Evolutionary conservation across 1,140 invertebrate species (phyloP).

Genomic region (Eufriesea mexicana): DNA sequence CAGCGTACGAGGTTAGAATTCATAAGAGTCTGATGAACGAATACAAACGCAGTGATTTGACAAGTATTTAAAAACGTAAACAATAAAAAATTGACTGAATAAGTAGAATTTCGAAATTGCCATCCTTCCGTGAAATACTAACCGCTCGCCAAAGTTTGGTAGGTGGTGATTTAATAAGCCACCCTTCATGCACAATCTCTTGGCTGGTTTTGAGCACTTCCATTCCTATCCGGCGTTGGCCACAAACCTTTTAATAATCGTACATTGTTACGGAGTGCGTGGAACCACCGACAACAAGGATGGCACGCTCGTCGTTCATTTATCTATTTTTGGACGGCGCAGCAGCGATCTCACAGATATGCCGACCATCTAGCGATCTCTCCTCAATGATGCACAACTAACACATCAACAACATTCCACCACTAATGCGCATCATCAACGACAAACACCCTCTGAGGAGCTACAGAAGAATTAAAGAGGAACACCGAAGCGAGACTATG

Average conservation of each 20-base stretch:
- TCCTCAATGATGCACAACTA: constrained; percentile 26
- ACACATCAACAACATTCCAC: constrained; percentile 26
- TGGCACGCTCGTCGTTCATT: constrained; percentile 61
- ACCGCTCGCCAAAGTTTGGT: constrained; percentile 95
- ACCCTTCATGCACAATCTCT: constrained; percentile 91
- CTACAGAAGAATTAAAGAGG: constrained; percentile 34
- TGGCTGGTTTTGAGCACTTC: constrained; percentile 78
- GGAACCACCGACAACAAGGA: constrained; percentile 60
- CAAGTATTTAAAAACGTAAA: constrained; percentile 48
- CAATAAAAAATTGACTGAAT: constrained; percentile 15
- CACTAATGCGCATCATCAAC: constrained; percentile 15
- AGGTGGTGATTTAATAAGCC: constrained; percentile 96
- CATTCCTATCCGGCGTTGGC: constrained; percentile 52
- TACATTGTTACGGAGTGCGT: constrained; percentile 39
- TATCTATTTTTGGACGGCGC: constrained; percentile 68
- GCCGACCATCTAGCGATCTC: constrained; percentile 36
- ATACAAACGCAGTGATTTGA: background rate
- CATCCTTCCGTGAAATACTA: constrained; percentile 80
- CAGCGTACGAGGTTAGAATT: constrained; percentile 29
- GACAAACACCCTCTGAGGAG: constrained; percentile 37
- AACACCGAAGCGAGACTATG: constrained; percentile 14
- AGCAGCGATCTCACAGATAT: constrained; percentile 47
- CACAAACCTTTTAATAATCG: constrained; percentile 42
- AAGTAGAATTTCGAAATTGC: background rate
- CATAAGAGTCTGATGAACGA: background rate